Conservation (phyloP, 2,113 vertebrate genomes). For the Pelodiscus sinensis region DNA sequence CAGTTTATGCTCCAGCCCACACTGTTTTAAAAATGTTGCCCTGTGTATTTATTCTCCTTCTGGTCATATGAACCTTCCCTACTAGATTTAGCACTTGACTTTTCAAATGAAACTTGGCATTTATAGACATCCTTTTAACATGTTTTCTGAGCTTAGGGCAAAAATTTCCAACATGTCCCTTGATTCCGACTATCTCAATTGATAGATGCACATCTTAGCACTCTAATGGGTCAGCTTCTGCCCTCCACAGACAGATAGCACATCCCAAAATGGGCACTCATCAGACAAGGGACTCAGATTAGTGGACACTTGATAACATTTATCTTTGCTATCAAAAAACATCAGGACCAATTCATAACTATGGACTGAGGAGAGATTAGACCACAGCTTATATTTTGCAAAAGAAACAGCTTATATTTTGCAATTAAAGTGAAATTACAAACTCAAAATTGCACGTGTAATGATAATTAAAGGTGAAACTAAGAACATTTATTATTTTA, state of each 20-base stretch:
- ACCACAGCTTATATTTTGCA: background rate
- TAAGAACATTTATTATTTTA: background rate
- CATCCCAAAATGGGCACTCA: background rate
- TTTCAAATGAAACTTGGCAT: background rate
- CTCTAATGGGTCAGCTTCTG: background rate
- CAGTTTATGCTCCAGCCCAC: too few relatives aligned
- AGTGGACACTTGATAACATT: background rate
- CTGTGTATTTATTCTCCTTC: too few relatives aligned
- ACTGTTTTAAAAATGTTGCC: too few relatives aligned
- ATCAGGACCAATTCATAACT: background rate
- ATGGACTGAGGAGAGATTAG: background rate
- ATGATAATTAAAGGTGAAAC: background rate
- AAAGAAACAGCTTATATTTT: background rate
- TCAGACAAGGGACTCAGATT: background rate
- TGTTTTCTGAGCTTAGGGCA: background rate
- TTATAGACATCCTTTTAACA: background rate
- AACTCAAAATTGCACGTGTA: background rate
- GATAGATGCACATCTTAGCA: background rate
- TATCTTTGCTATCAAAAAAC: background rate
- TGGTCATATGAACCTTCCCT: too few relatives aligned
- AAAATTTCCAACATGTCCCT: background rate
- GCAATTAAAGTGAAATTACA: background rate
- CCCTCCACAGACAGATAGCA: background rate
- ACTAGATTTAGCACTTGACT: background rate
- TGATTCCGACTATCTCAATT: background rate